phyloP scores from a whole-genome alignment of 2,888 invertebrate genomes.

The Glaucopsyche alexis region DNA sequence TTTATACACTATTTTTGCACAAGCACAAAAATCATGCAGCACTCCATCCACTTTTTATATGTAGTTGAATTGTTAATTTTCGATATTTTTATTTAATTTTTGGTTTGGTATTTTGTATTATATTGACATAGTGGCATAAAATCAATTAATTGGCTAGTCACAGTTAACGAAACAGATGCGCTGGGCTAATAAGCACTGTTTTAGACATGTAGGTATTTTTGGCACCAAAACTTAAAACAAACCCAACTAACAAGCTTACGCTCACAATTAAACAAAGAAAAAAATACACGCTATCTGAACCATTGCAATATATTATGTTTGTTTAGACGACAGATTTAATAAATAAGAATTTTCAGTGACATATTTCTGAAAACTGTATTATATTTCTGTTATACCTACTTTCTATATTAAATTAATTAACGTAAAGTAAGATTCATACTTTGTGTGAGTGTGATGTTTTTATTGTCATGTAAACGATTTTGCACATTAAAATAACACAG shows the following conservation, averaged over 20 bases:
- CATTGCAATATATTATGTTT: neutral
- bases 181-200: conserved; percentile 52
- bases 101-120: conserved; percentile 42
- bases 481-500: neutral
- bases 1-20: neutral
- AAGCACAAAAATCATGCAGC: conserved; percentile 29
- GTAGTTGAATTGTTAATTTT: conserved; percentile 46
- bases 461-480: neutral
- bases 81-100: conserved; percentile 46
- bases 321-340: conserved; percentile 8
- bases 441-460: neutral
- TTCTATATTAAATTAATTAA: neutral
- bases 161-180: conserved; percentile 50
- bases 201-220: conserved; percentile 34
- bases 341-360: neutral
- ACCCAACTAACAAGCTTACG: conserved; percentile 24
- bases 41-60: conserved; percentile 32
- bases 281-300: neutral
- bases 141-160: conserved; percentile 57
- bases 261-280: neutral
- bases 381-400: conserved; percentile 1
- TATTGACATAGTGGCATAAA: conserved; percentile 74
- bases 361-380: neutral
- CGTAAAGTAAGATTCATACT: neutral
- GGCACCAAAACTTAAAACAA: conserved; percentile 19